phyloP scores from a whole-genome alignment of 2,888 invertebrate species.

The Fragum fragum region DNA sequence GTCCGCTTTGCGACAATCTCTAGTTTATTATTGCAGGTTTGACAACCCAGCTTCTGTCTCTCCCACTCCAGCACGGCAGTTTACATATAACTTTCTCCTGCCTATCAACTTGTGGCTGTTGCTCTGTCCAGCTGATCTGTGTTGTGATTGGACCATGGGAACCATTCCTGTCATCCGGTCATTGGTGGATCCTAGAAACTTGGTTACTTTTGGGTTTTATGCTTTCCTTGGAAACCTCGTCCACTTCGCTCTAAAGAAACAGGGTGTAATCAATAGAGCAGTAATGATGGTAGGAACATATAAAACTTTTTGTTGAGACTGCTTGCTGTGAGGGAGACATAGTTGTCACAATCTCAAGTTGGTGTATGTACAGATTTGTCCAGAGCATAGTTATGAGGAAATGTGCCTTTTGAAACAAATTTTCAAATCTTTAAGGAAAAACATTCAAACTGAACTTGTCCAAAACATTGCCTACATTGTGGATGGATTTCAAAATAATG shows the following conservation, averaged over 20 bases:
- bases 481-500: no score
- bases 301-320: no score
- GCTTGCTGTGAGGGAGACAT: no score
- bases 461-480: no score
- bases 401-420: no score
- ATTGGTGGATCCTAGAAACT: slow-evolving; percentile 93
- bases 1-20: no score
- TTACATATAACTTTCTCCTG: slow-evolving; percentile 97
- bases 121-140: slow-evolving; percentile 95
- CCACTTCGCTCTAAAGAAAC: slow-evolving; percentile 73
- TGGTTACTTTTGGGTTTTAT: slow-evolving; percentile 92
- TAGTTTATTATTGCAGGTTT: slow-evolving; percentile 90
- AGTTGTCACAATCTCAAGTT: no score
- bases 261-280: slow-evolving; percentile 88
- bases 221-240: slow-evolving; percentile 86
- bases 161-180: slow-evolving; percentile 95
- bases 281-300: slow-evolving; percentile 90
- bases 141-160: slow-evolving; percentile 99
- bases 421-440: no score
- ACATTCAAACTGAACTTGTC: no score
- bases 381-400: no score
- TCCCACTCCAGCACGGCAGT: slow-evolving; percentile 93
- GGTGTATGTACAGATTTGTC: no score
- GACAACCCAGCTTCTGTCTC: slow-evolving; percentile 99
- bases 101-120: slow-evolving; percentile 96